A percentile compares a stretch with the other conserved stretches of the same genome.
Conservation (phyloP, 2,113 vertebrate genomes). For the Poeciliopsis turrubarensis region DNA sequence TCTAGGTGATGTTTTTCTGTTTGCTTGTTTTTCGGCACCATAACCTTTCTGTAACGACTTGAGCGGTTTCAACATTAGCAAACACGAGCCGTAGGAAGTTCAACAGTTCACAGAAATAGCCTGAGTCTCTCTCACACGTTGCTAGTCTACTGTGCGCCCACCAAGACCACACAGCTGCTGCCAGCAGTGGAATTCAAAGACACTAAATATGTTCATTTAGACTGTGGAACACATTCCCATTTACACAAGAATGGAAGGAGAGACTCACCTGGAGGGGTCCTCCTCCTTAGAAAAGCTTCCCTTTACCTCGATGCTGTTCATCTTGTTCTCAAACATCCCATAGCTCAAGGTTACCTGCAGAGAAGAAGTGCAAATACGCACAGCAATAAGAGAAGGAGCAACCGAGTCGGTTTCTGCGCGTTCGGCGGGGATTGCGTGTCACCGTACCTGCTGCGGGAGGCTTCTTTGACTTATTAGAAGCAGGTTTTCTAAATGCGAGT, state of each 20-base stretch:
- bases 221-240: not conserved
- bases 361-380: not conserved
- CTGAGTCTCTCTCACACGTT: not conserved
- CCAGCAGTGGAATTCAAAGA: not conserved
- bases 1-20: not conserved
- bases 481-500: constrained; percentile 93
- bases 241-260: not conserved
- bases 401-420: not conserved
- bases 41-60: not conserved
- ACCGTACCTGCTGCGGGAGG: constrained; percentile 65
- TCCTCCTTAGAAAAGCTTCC: constrained; percentile 85
- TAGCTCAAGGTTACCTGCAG: constrained; percentile 92
- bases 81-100: not conserved
- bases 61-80: not conserved
- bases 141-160: not conserved
- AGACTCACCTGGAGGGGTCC: constrained; percentile 86
- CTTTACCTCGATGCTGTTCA: constrained; percentile 86
- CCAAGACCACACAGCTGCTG: not conserved
- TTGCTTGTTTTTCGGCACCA: not conserved
- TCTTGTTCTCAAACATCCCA: constrained; percentile 89
- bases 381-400: not conserved
- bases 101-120: not conserved
- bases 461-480: constrained; percentile 78
- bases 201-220: not conserved
- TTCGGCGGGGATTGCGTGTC: not conserved